Evolutionary conservation across 2,113 vertebrate genomes (phyloP), one percentile per base, ranked within the genome.

Genomic region (Scomber colias): DNA sequence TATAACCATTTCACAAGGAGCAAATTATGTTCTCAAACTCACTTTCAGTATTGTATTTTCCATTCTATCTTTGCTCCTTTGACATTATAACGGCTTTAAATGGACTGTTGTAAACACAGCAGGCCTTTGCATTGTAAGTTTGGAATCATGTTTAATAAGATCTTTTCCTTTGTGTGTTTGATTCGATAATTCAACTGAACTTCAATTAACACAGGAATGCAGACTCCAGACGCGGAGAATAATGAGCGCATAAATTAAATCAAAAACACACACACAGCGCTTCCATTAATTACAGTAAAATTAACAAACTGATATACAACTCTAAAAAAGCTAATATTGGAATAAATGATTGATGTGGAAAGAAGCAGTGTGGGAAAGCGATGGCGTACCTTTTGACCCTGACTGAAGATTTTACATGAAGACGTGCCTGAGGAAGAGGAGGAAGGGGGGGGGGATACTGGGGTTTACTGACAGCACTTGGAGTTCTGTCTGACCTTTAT

Each of bases 401-500:
- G 49, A 46, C 27, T 66, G 8, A 53, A 21, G 14, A 66, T 27
- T 57, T 49, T 54, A 71, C 17, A 19, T 53, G 35, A 59, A 71
- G 48, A 40, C 50, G 44, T 2, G 16, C 19, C 14, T 7, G 17
- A 57, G 17, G 11, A 59, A 31, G 56, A 40, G 14, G 63, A 60
- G 63, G 63, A 51, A 21, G 49, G 56, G 21, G 21, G 21, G 21
- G 21, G 21, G 21, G 21, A 1, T 21, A 21, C 21, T 21, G 21
- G 21, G 21, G 21, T 21, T 21, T 21, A 61, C 10, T 2, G 56
- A 49, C 19, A 46, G 64, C 62, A 51, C 21, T 56, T 50, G 24
- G 17, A 67, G 65, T 63, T 35, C 21, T 65, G 16, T 16, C 50
- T 83, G 76, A 89, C 87, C 87, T 90, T 90, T 83, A 70, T 44